Evolutionary conservation across 1,140 invertebrate genomes (phyloP).

Genomic region (Trypoxylus dichotomus): DNA sequence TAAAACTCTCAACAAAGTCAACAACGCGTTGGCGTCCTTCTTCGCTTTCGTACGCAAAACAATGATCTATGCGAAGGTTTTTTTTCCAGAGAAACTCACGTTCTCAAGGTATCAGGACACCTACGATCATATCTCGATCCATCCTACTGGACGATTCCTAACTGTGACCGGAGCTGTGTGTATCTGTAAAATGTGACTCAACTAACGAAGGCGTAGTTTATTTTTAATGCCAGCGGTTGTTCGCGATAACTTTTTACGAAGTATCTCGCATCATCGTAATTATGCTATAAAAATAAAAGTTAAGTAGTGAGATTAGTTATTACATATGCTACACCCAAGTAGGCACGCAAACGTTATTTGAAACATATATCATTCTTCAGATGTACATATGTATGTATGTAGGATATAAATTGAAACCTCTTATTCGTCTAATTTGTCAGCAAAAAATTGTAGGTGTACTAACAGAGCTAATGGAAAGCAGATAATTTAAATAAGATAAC

Average conservation of each 20-base stretch:
- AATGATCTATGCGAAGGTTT: slow-evolving; percentile 16
- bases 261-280: not conserved
- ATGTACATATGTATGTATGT: not conserved
- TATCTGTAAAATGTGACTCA: slow-evolving; percentile 12
- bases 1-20: not conserved
- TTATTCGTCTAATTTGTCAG: not conserved
- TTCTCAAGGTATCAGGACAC: slow-evolving; percentile 21
- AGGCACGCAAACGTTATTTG: not conserved
- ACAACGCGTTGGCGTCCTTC: not conserved
- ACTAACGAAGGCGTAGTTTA: slow-evolving; percentile 3
- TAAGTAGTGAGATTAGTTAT: not conserved
- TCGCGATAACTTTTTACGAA: not conserved
- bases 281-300: no score
- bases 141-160: slow-evolving; percentile 12
- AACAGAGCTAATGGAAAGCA: no score
- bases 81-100: slow-evolving; percentile 12
- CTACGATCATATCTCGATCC: not conserved
- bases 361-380: not conserved
- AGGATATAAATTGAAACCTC: not conserved
- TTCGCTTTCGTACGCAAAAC: slow-evolving; percentile 1
- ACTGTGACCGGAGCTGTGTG: not conserved
- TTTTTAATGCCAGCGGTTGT: slow-evolving; percentile 11
- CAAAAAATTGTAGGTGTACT: not conserved
- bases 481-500: not conserved
- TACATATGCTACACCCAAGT: not conserved